Base-by-base conservation (phyloP, 2,113 vertebrate genomes). In the Craseonycteris thonglongyai region DNA sequence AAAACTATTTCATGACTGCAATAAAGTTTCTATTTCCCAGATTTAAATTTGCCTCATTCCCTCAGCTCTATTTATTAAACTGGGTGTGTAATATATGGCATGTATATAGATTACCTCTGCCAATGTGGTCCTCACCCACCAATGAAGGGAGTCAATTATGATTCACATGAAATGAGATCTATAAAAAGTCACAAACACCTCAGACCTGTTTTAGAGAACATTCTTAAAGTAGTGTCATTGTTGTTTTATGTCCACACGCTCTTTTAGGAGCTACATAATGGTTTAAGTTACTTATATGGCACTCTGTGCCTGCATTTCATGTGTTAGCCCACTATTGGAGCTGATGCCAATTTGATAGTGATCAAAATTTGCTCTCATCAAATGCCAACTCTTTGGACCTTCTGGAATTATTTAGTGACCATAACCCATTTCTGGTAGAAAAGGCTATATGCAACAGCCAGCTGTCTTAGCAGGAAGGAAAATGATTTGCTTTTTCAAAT, bases 401-500 rank as follows among this genome's bases (percentile, higher is more conserved):
- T 93, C 90, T 95, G 94, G 95, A 95, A 89, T 94, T 81, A 94
- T 89, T 95, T 95, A 96, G 85, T 97, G 97, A 95, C 94, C 97
- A 94, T 91, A 93, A 59, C 93, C 96, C 85, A 56, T 82, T 95
- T 75, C 86, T 95, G 63, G 85, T 61, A 69, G 93, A 94, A 96
- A 93, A 97, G 45, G 42, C 96, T 82, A 68, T 51, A 61, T 49
- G 63, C 88, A 89, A 83, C 93, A 97, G 95, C 93, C 97, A 96
- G 97, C 96, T 97, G 97, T 92, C 95, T 95, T 82, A 92, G 88
- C 88, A 97, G 94, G 95, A 97, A 96, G 91, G 72, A 92, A 96
- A 95, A 95, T 94, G 94, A 96, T 96, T 96, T 97, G 93, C 91
- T 96, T 97, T 96, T 91, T 97, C 82, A 95, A 95, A 95, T 96